Evolutionary conservation across 2,888 invertebrate species (phyloP).

Genomic region (Tipula lateralis): DNA sequence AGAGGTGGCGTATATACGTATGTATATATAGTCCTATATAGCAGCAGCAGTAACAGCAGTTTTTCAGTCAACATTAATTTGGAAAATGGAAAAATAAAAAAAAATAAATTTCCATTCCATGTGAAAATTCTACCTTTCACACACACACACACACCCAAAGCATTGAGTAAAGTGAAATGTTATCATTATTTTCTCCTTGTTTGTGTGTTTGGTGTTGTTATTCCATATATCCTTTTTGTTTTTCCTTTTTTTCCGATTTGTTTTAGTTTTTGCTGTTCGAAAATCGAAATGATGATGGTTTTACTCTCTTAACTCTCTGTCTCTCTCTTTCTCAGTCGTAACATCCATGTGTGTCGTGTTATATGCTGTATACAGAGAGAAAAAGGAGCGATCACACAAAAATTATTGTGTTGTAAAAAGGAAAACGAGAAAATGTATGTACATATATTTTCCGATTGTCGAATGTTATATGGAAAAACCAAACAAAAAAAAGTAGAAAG

Average conservation of each 20-base stretch:
- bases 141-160: neutral
- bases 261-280: neutral
- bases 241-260: neutral
- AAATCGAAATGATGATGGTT: neutral
- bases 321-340: neutral
- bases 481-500: neutral
- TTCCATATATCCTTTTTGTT: neutral
- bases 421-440: neutral
- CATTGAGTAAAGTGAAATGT: slow-evolving; percentile 9
- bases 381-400: neutral
- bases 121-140: slow-evolving; percentile 11
- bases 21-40: neutral
- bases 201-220: neutral
- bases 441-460: neutral
- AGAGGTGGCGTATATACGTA: neutral
- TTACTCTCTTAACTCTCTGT: neutral
- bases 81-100: neutral
- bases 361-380: neutral
- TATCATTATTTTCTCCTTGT: neutral
- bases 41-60: neutral
- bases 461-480: neutral
- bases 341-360: neutral
- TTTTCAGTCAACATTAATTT: slow-evolving; percentile 19
- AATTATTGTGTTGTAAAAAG: neutral
- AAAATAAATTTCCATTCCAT: neutral